Evolutionary conservation across 2,797 vertebrate genomes (phyloP).

Genomic region (Neosilurus hyrtlii): DNA sequence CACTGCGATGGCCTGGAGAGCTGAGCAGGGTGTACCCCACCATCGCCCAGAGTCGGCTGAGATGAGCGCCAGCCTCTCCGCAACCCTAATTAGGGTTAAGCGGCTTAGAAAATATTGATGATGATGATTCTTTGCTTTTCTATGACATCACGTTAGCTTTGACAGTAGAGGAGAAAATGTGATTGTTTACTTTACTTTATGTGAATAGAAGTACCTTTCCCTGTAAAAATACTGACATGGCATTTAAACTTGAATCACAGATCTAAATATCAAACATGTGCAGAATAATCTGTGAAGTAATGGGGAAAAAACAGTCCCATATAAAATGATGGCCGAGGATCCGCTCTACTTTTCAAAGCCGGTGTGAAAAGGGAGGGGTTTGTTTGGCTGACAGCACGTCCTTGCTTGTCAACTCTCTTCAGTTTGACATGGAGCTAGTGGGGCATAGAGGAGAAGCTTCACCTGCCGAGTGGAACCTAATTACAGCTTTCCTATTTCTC

Average conservation of each 20-base stretch:
- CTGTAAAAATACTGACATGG: neutral
- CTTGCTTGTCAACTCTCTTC: constrained; percentile 41
- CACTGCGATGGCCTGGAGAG: too few relatives aligned
- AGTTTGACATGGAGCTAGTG: constrained; percentile 43
- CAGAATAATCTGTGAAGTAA: constrained; percentile 10
- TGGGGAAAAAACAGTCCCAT: neutral
- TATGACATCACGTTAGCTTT: neutral
- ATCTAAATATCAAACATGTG: neutral
- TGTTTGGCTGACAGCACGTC: constrained; percentile 4
- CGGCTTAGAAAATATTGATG: too few relatives aligned
- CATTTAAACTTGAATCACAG: neutral
- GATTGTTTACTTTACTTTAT: neutral
- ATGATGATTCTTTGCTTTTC: neutral
- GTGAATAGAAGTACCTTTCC: neutral
- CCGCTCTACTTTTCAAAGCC: constrained; percentile 10
- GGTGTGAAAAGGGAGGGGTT: constrained; percentile 5
- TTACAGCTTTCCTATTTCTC: constrained; percentile 45
- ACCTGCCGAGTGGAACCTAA: constrained; percentile 54
- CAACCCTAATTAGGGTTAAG: too few relatives aligned
- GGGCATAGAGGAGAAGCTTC: constrained; percentile 46
- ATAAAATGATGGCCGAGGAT: neutral
- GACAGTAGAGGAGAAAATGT: neutral
- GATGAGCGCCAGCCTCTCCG: too few relatives aligned
- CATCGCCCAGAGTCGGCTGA: too few relatives aligned
- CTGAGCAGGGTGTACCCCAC: too few relatives aligned